Evolutionary conservation across 2,888 invertebrate species (phyloP).

Genomic region (Stenodema calcarata): DNA sequence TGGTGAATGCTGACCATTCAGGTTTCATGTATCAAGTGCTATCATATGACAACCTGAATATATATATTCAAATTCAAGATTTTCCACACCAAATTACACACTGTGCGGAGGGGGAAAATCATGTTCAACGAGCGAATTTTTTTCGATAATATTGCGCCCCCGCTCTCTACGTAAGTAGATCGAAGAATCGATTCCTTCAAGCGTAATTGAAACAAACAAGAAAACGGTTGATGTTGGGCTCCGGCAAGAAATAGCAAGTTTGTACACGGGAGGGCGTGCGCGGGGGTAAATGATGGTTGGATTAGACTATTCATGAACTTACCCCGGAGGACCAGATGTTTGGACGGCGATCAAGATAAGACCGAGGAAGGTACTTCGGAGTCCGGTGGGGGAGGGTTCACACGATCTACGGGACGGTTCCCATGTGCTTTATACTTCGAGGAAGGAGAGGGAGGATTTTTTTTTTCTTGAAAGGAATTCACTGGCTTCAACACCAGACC

Average conservation of each 20-base stretch:
- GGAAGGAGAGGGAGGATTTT: background rate
- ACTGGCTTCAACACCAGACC: no score
- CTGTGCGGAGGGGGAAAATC: no score
- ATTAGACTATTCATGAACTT: slow-evolving; percentile 39
- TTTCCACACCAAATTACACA: no score
- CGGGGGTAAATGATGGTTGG: slow-evolving; percentile 17
- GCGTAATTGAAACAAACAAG: slow-evolving; percentile 29
- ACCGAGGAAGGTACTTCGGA: background rate
- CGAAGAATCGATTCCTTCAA: background rate
- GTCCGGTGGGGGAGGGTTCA: slow-evolving; percentile 33
- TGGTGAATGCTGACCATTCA: no score
- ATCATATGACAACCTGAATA: no score
- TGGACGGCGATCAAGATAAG: slow-evolving; percentile 39
- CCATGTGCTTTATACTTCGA: slow-evolving; percentile 41
- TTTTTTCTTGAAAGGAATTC: background rate
- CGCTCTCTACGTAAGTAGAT: no score
- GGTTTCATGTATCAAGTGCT: no score
- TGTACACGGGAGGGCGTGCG: background rate
- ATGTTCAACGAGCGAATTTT: no score
- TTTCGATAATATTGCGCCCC: no score
- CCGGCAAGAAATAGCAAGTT: background rate
- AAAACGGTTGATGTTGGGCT: background rate
- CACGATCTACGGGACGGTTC: slow-evolving; percentile 33
- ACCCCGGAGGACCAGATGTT: slow-evolving; percentile 37
- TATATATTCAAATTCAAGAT: no score